phyloP scores from a whole-genome alignment of 2,113 vertebrate species.

The Himantopus leucocephalus region DNA sequence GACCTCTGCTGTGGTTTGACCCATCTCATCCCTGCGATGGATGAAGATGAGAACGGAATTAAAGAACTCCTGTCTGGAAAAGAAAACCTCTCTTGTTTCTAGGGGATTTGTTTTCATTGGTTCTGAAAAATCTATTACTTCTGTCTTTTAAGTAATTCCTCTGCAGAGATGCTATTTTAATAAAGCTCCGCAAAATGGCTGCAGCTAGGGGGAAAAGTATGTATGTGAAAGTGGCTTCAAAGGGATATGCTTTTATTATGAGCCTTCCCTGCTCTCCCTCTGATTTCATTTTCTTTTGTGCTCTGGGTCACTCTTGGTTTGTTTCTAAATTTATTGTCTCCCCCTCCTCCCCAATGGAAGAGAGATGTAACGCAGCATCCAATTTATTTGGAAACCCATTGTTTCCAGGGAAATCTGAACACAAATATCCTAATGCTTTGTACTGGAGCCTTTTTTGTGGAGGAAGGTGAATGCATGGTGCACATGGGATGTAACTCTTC shows the following conservation, averaged over 20 bases:
- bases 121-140: slow-evolving; percentile 4
- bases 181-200: slow-evolving; percentile 50
- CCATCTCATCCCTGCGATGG: background rate
- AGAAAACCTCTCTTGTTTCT: background rate
- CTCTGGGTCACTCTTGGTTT: slow-evolving; percentile 3
- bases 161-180: slow-evolving; percentile 42
- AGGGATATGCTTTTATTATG: slow-evolving; percentile 2
- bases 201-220: background rate
- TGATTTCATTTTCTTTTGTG: slow-evolving; percentile 41
- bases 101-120: background rate
- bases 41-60: background rate
- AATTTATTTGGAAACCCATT: slow-evolving; percentile 38
- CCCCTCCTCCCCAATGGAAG: background rate
- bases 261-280: background rate
- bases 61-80: background rate
- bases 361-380: slow-evolving; percentile 4
- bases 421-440: background rate
- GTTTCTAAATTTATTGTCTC: slow-evolving; percentile 46
- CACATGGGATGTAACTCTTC: background rate
- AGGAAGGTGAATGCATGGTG: background rate
- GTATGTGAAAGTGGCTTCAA: slow-evolving; percentile 12
- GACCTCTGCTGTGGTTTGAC: background rate
- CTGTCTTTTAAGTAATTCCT: background rate
- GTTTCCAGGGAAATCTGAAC: background rate
- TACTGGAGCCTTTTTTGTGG: background rate